Base-by-base conservation (phyloP, 2,888 invertebrate species). In the Tuta absoluta region DNA sequence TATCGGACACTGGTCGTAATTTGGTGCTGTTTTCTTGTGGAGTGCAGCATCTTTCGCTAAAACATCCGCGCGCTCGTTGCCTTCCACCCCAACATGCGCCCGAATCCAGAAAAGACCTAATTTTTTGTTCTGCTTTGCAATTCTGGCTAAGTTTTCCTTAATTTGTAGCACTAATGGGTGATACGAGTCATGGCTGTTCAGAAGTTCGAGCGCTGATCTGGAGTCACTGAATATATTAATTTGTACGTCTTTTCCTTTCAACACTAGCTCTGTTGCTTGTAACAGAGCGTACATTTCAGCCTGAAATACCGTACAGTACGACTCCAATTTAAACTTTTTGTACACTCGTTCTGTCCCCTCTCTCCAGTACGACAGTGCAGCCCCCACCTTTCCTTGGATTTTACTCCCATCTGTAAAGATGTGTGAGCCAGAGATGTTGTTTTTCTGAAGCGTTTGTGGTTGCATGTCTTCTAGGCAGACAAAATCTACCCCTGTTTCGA, bases 31-130 rank as follows among this genome's bases (percentile, higher is more conserved):
- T 24, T 66, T 65, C 4, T 11, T 12, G 0, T 17, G 23, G 19
- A 38, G 11, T 0, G 67, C 67, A 0, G 67, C 70, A 2, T 41
- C n/a, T 14, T 68, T 70, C 0, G 68, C 68, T 0, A 68, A 51
- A 5, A 59, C 11, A n/a, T 70, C 67, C 11, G 60, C 45, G 8
- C 48, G 8, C 17, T 49, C 57, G 10, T 33, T n/a, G 28, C 33
- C 0, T 28, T n/a, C n/a, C n/a, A n/a, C n/a, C n/a, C n/a, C n/a
- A n/a, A n/a, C n/a, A n/a, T n/a, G n/a, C n/a, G n/a, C n/a, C 17
- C 24, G 28, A n/a, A 57, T 57, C 57, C 57, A 57, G n/a, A 33
- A 33, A 12, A 57, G n/a, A 3, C 12, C 3, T n/a, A 57, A 11
- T 1, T 10, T 5, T 24, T 4, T 33, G 7, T 33, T 24, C n/a